Base-by-base conservation (phyloP, 2,113 vertebrate genomes). In the Atrichornis clamosus region DNA sequence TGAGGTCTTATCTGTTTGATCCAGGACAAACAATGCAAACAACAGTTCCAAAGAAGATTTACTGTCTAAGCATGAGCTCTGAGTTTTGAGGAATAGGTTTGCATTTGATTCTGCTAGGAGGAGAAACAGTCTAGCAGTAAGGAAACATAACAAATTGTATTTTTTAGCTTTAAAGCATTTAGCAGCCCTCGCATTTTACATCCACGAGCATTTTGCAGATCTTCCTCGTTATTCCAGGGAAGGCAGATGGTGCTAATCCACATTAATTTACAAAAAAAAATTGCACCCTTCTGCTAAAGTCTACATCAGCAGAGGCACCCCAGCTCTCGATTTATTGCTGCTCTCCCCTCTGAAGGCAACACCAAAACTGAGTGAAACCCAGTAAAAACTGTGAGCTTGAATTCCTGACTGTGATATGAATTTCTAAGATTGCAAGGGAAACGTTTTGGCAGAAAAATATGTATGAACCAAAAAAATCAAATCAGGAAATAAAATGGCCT, bases 321-420 rank as follows among this genome's bases (percentile, higher is more conserved):
- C 32, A 85, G 83, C 21, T 84, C 64, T 26, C 56, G 35, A 53
- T 79, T 82, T 89, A 67, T 77, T 84, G 52, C 62, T 92, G 67
- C 24, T 92, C 59, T 95, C 27, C n/a, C 83, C 84, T 96, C 79
- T 88, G 78, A 95, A 97, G 88, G 80, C 8, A 24, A 95, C 93
- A 96, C 47, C 73, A 97, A 84, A 96, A 97, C 52, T 42, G 15
- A 89, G 76, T 76, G 74, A 97, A 95, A 93, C 55, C 85, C 80
- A 82, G 91, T 82, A 92, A 67, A 75, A 85, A 58, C 30, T 33
- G 15, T 75, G 53, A 85, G 35, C 44, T 84, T 95, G 72, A 96
- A 93, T 93, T 95, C 58, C 55, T 67, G 58, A 69, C 52, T 86
- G 85, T 49, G 70, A 91, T 65, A 88, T 23, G 53, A 96, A 96